These are phyloP conservation scores for Tenthredo distinguenda DNA, from an alignment of 2,888 invertebrate species.

Conservation along the genomic window DNA sequence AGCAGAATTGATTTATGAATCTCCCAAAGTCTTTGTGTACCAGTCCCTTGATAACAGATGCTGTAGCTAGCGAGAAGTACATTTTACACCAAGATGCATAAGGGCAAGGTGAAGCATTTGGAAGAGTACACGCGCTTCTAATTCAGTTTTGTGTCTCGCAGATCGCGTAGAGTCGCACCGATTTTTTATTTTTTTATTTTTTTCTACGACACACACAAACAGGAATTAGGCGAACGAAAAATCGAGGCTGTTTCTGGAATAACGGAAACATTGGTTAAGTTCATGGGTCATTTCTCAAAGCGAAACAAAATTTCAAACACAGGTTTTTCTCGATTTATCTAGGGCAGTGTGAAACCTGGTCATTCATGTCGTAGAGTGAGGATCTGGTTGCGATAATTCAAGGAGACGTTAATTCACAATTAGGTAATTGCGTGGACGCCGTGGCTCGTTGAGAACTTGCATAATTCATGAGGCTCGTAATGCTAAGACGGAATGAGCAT, in stretches of 20 bases:
- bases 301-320: background rate
- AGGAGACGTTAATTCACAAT: background rate
- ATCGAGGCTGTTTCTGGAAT: too few relatives aligned
- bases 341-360: background rate
- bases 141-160: background rate
- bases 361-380: background rate
- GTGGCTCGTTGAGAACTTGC: background rate
- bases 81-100: background rate
- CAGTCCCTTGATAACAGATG: background rate
- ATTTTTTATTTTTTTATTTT: background rate
- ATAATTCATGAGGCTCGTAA: background rate
- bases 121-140: too few relatives aligned
- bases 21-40: background rate
- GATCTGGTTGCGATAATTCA: background rate
- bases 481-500: background rate
- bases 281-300: background rate
- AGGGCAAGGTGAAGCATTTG: background rate
- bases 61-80: background rate
- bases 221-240: background rate
- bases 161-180: background rate
- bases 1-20: background rate
- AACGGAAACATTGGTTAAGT: too few relatives aligned
- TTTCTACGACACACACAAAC: background rate
- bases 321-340: background rate
- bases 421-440: background rate